Base-by-base conservation (phyloP, 2,797 vertebrate species). In the Danio albolineatus region DNA sequence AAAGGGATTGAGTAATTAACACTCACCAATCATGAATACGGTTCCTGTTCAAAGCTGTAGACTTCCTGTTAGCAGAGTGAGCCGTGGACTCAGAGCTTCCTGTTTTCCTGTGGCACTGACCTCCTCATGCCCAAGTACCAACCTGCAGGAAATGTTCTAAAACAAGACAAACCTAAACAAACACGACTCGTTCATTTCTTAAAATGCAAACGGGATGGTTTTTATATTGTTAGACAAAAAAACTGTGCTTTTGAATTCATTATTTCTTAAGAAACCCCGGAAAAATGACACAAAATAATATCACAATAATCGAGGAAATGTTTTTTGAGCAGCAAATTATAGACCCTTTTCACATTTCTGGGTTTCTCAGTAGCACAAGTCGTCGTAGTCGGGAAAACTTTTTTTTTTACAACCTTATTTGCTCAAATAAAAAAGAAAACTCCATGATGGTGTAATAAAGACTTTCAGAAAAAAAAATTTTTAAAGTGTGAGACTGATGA, bases 91-190 rank as follows among this genome's bases (percentile, higher is more conserved):
- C 39, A 77, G 69, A 19, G 51, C 60, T 76, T 87, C 83, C 85
- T 83, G 83, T 80, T 85, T 83, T 79, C 74, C 62, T 82, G 49
- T 70, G 67, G 53, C 66, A 67, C 65, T 72, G 38, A 77, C 54
- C 65, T 75, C 66, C 65, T 54, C 39, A 43, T 74, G 80, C 64
- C 10, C 80, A 72, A 75, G 17, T 75, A 72, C 17, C 19, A 71
- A 10, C 70, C 70, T 43, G 51, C 65, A 76, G 73, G 62, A 85
- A 80, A 78, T 54, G 60, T 43, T 51, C 44, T 28, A 53, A 57
- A 21, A 75, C 17, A 49, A 53, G 36, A 59, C 12, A 76, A 51
- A 9, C 44, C 48, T 73, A 44, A 80, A 67, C 66, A 64, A 70
- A 72, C 8, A n/a, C 6, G 16, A 78, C 3, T 39, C 21, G 51